These are phyloP conservation scores for Decapterus maruadsi DNA, from an alignment of 2,797 vertebrate genomes.

Conservation along the genomic window DNA sequence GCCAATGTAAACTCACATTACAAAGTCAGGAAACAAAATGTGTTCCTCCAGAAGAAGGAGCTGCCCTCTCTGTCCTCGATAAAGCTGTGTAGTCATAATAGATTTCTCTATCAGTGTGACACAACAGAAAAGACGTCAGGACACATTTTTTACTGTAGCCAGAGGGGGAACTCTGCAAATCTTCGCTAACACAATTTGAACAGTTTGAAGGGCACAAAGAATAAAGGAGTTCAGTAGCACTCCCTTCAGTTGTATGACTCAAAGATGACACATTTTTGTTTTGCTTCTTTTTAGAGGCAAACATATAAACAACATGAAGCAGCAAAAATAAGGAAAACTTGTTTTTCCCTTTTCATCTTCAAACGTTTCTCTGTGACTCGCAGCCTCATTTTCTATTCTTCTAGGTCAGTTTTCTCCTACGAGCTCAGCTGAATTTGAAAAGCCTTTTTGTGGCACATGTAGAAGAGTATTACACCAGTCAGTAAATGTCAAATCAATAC, in stretches of 20 bases:
- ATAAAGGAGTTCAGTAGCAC: not conserved
- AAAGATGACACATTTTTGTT: conserved; percentile 43
- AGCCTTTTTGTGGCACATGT: not conserved
- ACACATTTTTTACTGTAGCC: conserved; percentile 9
- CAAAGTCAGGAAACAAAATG: conserved; percentile 10
- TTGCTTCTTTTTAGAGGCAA: conserved; percentile 5
- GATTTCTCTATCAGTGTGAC: conserved; percentile 6
- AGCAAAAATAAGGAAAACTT: not conserved
- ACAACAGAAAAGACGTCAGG: conserved; percentile 11
- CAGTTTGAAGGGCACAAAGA: conserved; percentile 10
- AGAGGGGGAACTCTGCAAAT: conserved; percentile 15
- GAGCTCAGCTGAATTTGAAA: not conserved
- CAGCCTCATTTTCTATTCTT: not conserved
- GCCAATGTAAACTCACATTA: not conserved
- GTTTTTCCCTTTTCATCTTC: not conserved
- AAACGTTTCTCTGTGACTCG: not conserved
- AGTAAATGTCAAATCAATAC: conserved; percentile 30
- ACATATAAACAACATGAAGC: conserved; percentile 8
- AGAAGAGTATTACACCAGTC: conserved; percentile 4
- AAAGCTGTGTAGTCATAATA: conserved; percentile 30
- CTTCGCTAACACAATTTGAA: conserved; percentile 27
- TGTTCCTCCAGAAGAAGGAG: not conserved
- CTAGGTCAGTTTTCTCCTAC: not conserved
- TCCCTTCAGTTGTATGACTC: conserved; percentile 46
- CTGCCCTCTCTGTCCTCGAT: conserved; percentile 15